These are phyloP conservation scores for Psilanteris sp. DNA, from an alignment of 1,140 invertebrate species.

Conservation along the genomic window DNA sequence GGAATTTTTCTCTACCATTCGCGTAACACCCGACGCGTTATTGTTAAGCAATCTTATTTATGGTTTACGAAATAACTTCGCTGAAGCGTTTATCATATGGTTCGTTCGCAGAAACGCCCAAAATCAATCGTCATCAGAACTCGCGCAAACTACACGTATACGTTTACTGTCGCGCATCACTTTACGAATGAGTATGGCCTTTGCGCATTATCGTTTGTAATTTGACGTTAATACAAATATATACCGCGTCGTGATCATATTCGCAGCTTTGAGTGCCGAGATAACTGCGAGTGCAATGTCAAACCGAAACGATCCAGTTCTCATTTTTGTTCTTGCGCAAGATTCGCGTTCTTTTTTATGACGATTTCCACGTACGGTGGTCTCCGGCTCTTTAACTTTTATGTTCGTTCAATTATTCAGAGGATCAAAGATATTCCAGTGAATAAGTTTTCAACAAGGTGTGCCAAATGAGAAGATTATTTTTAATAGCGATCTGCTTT, in stretches of 20 bases:
- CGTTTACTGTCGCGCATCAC: slow-evolving; percentile 9
- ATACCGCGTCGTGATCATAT: slow-evolving; percentile 28
- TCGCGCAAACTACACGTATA: not conserved
- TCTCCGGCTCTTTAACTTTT: slow-evolving; percentile 32
- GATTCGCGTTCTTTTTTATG: slow-evolving; percentile 20
- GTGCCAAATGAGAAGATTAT: slow-evolving; percentile 27
- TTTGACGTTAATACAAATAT: slow-evolving; percentile 46
- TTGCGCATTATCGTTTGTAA: slow-evolving; percentile 22
- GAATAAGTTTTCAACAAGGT: slow-evolving; percentile 15
- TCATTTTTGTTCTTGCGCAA: slow-evolving; percentile 28
- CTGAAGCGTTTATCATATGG: slow-evolving; percentile 8
- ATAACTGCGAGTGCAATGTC: slow-evolving; percentile 32
- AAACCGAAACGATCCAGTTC: slow-evolving; percentile 27
- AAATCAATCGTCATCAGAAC: slow-evolving; percentile 6
- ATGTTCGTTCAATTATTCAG: slow-evolving; percentile 27
- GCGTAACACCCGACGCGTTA: no score
- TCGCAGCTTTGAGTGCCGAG: slow-evolving; percentile 23
- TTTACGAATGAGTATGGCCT: slow-evolving; percentile 23
- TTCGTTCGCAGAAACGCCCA: not conserved
- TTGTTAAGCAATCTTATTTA: not conserved
- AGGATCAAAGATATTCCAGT: slow-evolving; percentile 6
- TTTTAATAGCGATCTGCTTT: slow-evolving; percentile 15
- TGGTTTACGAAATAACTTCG: not conserved
- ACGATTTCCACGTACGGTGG: not conserved
- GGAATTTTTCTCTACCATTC: no score